Evolutionary conservation across 2,888 invertebrate genomes (phyloP).

Genomic region (Athetis lepigone): DNA sequence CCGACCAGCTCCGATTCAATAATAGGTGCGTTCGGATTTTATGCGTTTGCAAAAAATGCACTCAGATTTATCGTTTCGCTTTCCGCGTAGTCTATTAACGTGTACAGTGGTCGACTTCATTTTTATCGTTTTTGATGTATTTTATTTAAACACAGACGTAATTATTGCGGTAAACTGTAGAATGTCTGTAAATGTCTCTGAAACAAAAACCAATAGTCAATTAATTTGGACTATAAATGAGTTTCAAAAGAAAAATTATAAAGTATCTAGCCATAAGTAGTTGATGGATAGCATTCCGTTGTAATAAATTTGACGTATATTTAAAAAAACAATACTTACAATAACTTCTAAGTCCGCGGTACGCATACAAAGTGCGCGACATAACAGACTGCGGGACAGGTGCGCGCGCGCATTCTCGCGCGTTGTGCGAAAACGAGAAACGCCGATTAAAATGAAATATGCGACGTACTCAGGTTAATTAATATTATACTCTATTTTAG

Average conservation of each 20-base stretch:
- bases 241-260: constrained; percentile 26
- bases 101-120: constrained; percentile 63
- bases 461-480: constrained; percentile 81
- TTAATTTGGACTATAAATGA: constrained; percentile 5
- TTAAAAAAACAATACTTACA: constrained; percentile 69
- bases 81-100: constrained; percentile 84
- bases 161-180: constrained; percentile 28
- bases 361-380: constrained; percentile 71
- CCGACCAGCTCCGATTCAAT: constrained; percentile 77
- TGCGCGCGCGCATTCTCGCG: constrained; percentile 78
- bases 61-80: constrained; percentile 84
- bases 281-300: constrained; percentile 35
- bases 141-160: constrained; percentile 38
- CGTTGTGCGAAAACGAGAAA: constrained; percentile 82
- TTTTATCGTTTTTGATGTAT: constrained; percentile 61
- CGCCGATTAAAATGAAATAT: constrained; percentile 86
- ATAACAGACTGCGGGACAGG: constrained; percentile 84
- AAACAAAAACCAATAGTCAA: constrained; percentile 6
- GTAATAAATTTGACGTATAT: constrained; percentile 55
- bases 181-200: constrained; percentile 3
- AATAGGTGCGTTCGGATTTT: constrained; percentile 87
- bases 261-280: constrained; percentile 25
- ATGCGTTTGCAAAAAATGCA: constrained; percentile 89
- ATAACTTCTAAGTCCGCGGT: constrained; percentile 66
- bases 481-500: constrained; percentile 80